Evolutionary conservation across 2,888 invertebrate species (phyloP).

Genomic region (Rhamnusium bicolor): DNA sequence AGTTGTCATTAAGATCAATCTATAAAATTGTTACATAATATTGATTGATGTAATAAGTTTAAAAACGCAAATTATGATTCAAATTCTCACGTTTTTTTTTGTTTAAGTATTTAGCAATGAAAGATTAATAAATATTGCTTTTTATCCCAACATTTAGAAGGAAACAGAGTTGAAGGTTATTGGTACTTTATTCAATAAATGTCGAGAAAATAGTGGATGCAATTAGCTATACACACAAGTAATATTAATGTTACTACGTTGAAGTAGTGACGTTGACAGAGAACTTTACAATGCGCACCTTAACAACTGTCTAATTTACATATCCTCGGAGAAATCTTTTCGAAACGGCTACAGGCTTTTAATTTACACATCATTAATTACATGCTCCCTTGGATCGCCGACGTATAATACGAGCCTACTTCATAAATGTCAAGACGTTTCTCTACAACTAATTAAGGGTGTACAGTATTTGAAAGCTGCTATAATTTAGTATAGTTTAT

Average conservation of each 20-base stretch:
- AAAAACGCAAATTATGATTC: no score
- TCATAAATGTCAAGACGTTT: slow-evolving; percentile 67
- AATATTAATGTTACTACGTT: slow-evolving; percentile 62
- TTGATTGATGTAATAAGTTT: no score
- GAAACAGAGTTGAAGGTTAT: no score
- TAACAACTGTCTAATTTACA: slow-evolving; percentile 70
- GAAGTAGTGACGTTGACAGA: slow-evolving; percentile 66
- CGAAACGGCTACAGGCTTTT: slow-evolving; percentile 69
- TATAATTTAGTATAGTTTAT: slow-evolving; percentile 66
- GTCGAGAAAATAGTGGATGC: slow-evolving; percentile 57
- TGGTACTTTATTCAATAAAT: slow-evolving; percentile 46
- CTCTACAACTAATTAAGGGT: slow-evolving; percentile 68
- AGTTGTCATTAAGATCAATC: no score
- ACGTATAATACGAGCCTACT: slow-evolving; percentile 55
- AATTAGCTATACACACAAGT: slow-evolving; percentile 59
- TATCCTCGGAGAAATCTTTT: slow-evolving; percentile 70
- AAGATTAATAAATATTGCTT: no score
- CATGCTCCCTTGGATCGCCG: slow-evolving; percentile 56
- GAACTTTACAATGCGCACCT: slow-evolving; percentile 68
- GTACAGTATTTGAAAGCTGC: slow-evolving; percentile 66
- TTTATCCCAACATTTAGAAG: no score
- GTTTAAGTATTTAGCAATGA: no score
- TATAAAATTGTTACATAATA: no score
- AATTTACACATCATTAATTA: slow-evolving; percentile 70
- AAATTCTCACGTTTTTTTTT: no score